A percentile compares a stretch with the other conserved stretches of the same genome.
Evolutionary conservation across 2,888 invertebrate genomes (phyloP).

Genomic region (Lithodes maja): DNA sequence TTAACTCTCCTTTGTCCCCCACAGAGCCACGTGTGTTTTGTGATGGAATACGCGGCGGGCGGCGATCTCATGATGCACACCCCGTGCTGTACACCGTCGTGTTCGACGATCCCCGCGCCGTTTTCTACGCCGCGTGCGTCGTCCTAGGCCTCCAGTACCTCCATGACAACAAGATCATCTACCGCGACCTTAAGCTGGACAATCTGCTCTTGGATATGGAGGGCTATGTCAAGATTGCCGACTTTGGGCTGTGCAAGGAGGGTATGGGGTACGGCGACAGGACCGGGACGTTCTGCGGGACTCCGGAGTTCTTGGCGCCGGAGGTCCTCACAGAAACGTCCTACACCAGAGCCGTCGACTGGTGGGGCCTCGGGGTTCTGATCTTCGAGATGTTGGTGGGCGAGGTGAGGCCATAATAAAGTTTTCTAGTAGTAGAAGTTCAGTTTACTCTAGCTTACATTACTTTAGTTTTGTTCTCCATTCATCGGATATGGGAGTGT

Average conservation of each 20-base stretch:
- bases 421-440: too few species aligned
- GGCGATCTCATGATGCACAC: constrained; percentile 99
- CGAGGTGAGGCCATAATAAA: constrained; percentile 80
- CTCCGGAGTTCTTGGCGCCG: constrained; percentile 97
- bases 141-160: constrained; percentile 98
- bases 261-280: constrained; percentile 99
- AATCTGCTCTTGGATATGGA: constrained; percentile 97
- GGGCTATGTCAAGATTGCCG: constrained; percentile 99
- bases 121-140: constrained; percentile 99
- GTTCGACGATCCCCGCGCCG: constrained; percentile 96
- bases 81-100: constrained; percentile 99
- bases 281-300: constrained; percentile 99
- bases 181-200: constrained; percentile 98
- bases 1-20: too few species aligned
- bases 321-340: constrained; percentile 99
- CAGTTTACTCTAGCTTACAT: too few species aligned
- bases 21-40: constrained; percentile 97
- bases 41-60: constrained; percentile 99
- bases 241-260: constrained; percentile 99
- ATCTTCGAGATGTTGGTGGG: constrained; percentile 99
- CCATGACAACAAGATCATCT: constrained; percentile 98
- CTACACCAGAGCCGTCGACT: constrained; percentile 99
- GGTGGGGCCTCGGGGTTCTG: constrained; percentile 99
- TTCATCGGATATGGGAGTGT: too few species aligned
- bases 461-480: too few species aligned